A percentile compares a stretch with the other conserved stretches of the same genome.
These are phyloP conservation scores for Gastrophryne carolinensis DNA, from an alignment of 2,797 vertebrate genomes.

Conservation along the genomic window DNA sequence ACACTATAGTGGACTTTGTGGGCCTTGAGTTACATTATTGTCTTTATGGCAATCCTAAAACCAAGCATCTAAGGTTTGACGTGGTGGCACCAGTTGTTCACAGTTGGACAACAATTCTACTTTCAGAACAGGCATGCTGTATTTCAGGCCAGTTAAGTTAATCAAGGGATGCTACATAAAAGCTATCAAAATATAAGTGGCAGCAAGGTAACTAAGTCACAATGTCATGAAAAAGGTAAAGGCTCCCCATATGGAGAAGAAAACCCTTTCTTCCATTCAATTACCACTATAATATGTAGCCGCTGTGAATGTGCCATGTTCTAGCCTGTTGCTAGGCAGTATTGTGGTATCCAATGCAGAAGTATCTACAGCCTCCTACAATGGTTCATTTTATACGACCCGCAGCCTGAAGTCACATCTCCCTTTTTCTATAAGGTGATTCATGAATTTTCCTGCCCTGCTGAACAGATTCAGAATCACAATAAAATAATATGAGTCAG, in stretches of 20 bases:
- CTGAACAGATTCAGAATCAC: background rate
- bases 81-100: no score
- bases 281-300: conserved; percentile 33
- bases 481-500: background rate
- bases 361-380: conserved; percentile 20
- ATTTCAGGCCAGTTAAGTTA: no score
- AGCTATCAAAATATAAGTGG: conserved; percentile 1
- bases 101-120: no score
- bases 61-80: no score
- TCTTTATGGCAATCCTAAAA: no score
- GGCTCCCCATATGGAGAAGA: conserved; percentile 10
- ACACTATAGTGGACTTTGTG: no score
- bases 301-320: conserved; percentile 38
- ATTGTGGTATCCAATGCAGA: conserved; percentile 34
- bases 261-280: conserved; percentile 33
- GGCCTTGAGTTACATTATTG: no score
- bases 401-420: conserved; percentile 26
- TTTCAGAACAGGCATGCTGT: no score
- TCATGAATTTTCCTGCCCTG: background rate
- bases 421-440: conserved; percentile 15
- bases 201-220: conserved; percentile 6
- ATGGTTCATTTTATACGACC: conserved; percentile 12
- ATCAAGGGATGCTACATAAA: background rate
- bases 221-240: conserved; percentile 21
- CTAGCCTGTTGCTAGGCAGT: conserved; percentile 43